Evolutionary conservation across 53 echinoderm and acorn worm genomes (phyloP).

Genomic region (Mesocentrotus franciscanus): DNA sequence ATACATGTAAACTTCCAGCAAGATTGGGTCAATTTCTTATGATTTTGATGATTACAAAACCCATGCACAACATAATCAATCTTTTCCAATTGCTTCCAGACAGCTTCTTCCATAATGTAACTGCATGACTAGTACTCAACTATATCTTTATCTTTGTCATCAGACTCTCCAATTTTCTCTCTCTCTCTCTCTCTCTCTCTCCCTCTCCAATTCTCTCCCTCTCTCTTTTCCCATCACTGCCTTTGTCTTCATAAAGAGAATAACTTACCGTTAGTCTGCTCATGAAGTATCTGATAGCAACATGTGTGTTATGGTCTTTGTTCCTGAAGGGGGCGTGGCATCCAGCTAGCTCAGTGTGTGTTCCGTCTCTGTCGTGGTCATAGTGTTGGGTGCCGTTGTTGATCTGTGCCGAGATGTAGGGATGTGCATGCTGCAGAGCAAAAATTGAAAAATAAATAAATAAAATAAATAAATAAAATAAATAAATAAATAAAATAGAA

Average conservation of each 20-base stretch:
- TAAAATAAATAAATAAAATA: neutral
- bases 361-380: slow-evolving; percentile 98
- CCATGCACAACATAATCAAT: too few species aligned
- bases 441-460: neutral
- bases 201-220: neutral
- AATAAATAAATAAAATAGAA: neutral
- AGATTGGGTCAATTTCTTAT: too few species aligned
- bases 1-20: too few species aligned
- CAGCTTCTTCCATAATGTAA: too few species aligned
- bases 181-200: neutral
- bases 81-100: too few species aligned
- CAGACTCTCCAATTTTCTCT: neutral
- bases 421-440: slow-evolving; percentile 89
- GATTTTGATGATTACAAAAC: too few species aligned
- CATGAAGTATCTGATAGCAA: slow-evolving; percentile 86
- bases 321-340: slow-evolving; percentile 96
- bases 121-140: too few species aligned
- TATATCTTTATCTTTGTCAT: neutral
- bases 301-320: slow-evolving; percentile 88
- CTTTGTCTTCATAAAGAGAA: neutral
- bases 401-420: slow-evolving; percentile 98
- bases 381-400: slow-evolving; percentile 96
- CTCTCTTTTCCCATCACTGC: neutral
- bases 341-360: slow-evolving; percentile 95
- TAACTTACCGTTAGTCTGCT: slow-evolving; percentile 83